Evolutionary conservation across 2,888 invertebrate genomes (phyloP).

Genomic region (Leptopilina syphax): DNA sequence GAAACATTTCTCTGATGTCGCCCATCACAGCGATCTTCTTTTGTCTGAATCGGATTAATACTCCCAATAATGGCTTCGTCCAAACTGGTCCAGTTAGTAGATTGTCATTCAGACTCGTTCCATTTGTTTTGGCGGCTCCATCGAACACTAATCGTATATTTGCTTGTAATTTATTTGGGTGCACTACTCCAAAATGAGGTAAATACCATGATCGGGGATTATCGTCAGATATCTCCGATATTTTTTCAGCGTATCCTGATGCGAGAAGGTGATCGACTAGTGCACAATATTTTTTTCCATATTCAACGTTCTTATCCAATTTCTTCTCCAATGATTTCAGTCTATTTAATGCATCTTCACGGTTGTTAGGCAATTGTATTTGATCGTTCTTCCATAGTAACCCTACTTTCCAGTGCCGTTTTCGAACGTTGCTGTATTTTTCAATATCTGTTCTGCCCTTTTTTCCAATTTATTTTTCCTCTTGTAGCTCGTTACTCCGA

Average conservation of each 20-base stretch:
- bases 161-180: slow-evolving; percentile 19
- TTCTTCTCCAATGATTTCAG: slow-evolving; percentile 38
- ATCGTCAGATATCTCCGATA: background rate
- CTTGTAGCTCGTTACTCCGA: background rate
- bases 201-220: background rate
- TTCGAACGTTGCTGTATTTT: background rate
- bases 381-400: slow-evolving; percentile 47
- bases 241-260: slow-evolving; percentile 41
- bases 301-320: background rate
- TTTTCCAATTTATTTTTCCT: slow-evolving; percentile 21
- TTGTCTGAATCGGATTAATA: slow-evolving; percentile 69
- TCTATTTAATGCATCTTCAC: background rate
- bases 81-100: background rate
- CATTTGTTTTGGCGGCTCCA: slow-evolving; percentile 1
- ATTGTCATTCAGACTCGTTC: slow-evolving; percentile 10
- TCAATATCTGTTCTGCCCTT: slow-evolving; percentile 21
- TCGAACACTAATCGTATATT: slow-evolving; percentile 27
- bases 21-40: slow-evolving; percentile 64
- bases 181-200: slow-evolving; percentile 15
- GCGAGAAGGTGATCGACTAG: slow-evolving; percentile 35
- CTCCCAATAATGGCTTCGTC: slow-evolving; percentile 53
- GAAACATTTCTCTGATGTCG: slow-evolving; percentile 66
- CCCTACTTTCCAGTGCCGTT: slow-evolving; percentile 41
- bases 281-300: slow-evolving; percentile 24
- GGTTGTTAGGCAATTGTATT: slow-evolving; percentile 5